phyloP scores from a whole-genome alignment of 2,113 vertebrate species.

The Guaruba guarouba region DNA sequence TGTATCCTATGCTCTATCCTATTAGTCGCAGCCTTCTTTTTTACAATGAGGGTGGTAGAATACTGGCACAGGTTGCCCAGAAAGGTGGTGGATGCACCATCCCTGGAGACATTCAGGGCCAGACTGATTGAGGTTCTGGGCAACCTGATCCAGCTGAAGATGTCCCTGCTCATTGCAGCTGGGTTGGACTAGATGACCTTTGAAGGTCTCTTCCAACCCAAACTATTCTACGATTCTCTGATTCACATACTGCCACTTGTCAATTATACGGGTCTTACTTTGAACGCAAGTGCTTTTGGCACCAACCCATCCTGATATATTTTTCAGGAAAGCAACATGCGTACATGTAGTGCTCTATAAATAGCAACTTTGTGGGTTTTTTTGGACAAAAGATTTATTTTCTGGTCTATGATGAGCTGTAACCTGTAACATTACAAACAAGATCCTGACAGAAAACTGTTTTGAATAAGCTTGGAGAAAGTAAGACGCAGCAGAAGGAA shows the following conservation, averaged over 20 bases:
- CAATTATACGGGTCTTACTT: not conserved
- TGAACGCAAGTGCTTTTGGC: not conserved
- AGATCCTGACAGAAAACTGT: not conserved
- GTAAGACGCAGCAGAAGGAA: not conserved
- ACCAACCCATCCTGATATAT: not conserved
- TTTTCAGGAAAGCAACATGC: not conserved
- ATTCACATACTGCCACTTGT: not conserved
- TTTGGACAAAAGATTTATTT: constrained; percentile 5
- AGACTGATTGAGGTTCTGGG: not conserved
- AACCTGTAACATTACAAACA: not conserved
- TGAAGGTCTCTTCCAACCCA: not conserved
- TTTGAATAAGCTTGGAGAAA: not conserved
- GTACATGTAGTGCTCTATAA: not conserved
- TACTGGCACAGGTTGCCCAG: not conserved
- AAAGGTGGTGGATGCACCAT: not conserved
- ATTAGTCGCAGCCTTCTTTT: not conserved
- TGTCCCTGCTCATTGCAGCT: not conserved
- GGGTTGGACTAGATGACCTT: not conserved
- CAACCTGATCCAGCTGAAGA: not conserved
- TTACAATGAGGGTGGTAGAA: not conserved
- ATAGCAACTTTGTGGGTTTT: not conserved
- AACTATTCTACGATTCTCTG: not conserved
- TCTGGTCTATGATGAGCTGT: not conserved
- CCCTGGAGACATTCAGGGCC: not conserved
- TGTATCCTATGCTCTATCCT: not conserved